A percentile compares a stretch with the other conserved stretches of the same genome.
Conservation (phyloP, 2,888 invertebrate genomes). For the Cryptocheilus praepositus region DNA sequence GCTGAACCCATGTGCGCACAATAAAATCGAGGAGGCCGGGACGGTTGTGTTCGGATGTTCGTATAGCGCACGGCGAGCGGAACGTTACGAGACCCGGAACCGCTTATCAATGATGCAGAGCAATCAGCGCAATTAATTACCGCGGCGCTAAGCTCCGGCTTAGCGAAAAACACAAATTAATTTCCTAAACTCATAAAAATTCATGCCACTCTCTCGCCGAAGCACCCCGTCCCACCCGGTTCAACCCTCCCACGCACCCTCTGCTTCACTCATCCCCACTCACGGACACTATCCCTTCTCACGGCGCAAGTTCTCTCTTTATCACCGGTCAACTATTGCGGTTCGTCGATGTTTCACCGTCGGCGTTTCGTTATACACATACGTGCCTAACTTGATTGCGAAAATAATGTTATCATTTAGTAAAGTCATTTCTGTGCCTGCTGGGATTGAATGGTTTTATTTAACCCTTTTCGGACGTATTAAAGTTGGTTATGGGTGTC, state of each 20-base stretch:
- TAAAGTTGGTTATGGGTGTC: too few relatives aligned
- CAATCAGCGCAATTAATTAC: slow-evolving; percentile 75
- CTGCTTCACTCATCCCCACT: slow-evolving; percentile 8
- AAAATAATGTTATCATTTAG: too few relatives aligned
- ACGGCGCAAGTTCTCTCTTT: too few relatives aligned
- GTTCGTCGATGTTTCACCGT: slow-evolving; percentile 1
- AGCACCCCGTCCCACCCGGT: slow-evolving; percentile 25
- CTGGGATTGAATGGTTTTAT: too few relatives aligned
- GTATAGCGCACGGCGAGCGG: slow-evolving; percentile 28
- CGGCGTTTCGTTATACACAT: slow-evolving; percentile 23
- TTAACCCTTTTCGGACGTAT: too few relatives aligned
- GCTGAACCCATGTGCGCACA: slow-evolving; percentile 1
- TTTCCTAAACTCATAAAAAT: slow-evolving; percentile 74
- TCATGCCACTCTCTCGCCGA: slow-evolving; percentile 53
- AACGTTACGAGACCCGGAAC: slow-evolving; percentile 64
- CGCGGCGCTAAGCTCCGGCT: slow-evolving; percentile 70
- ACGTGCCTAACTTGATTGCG: too few relatives aligned
- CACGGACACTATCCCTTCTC: slow-evolving; percentile 1
- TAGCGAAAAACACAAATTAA: slow-evolving; percentile 73
- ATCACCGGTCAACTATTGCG: too few relatives aligned
- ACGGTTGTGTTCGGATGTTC: slow-evolving; percentile 29
- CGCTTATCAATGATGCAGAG: slow-evolving; percentile 73
- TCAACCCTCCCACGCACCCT: slow-evolving; percentile 6
- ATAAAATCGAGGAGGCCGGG: slow-evolving; percentile 23
- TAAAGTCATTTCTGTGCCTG: too few relatives aligned